Base-by-base conservation (phyloP, 37 sponge, comb jelly and placozoan species). In the Beroe ovata region DNA sequence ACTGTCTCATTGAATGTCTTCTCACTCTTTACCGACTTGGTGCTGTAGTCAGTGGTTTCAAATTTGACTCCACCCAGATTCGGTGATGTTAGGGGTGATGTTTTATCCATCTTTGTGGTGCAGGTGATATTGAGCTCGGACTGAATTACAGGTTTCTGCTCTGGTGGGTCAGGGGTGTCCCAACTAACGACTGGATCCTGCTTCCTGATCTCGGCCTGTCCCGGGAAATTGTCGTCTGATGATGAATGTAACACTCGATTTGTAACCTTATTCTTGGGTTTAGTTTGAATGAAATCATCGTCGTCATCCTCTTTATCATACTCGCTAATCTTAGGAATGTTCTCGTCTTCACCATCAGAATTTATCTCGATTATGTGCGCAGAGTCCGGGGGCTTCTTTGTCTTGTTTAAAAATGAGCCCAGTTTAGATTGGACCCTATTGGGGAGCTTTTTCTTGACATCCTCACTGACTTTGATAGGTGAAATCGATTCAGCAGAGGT, bases 21-120 rank as follows among this genome's bases (percentile, higher is more conserved):
- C 8, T 66, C 69, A 66, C 69, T 66, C 34, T 26, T 66, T 66
- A 30, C 69, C 3, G 69, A 32, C 35, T 34, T 34, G 32, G 29
- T 37, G 69, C 34, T 34, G 33, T 66, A 34, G 30, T 2, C 18
- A 30, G 33, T 66, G 8, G 69, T 66, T 14, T 66, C 69, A 30
- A 66, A 66, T 37, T 29, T 29, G 36, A 8, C 30, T 32, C 16
- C 69, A 34, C 30, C 34, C 14, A 0, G 4, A 18, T 23, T n/a
- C 3, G 36, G 54, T 47, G 54, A 47, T 16, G 54, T 16, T 16
- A 11, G 54, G 6, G 11, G 11, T 16, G 6, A 16, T 47, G 6
- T 11, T 47, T 47, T 47, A 16, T 6, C 6, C 11, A 16, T 11
- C 6, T 47, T 47, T 47, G 54, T 47, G 11, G 54, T 47, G 11